These are phyloP conservation scores for Ibycter americanus DNA, from an alignment of 2,797 vertebrate species.

Conservation along the genomic window DNA sequence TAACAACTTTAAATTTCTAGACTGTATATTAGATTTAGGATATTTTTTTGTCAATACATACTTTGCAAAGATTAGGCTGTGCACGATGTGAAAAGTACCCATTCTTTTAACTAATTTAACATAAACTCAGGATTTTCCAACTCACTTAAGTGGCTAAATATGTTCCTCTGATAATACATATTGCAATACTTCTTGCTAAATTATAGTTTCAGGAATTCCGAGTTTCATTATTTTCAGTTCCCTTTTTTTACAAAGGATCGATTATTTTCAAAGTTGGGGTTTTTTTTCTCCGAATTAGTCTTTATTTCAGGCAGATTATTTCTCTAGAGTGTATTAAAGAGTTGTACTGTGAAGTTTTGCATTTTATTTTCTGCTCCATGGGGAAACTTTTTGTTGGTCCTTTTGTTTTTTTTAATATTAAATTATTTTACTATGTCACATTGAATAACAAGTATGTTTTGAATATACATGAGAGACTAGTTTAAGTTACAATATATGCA, in stretches of 20 bases:
- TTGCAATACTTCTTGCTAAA: neutral
- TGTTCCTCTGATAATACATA: neutral
- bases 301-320: neutral
- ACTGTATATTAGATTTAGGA: neutral
- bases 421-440: neutral
- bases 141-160: neutral
- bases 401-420: neutral
- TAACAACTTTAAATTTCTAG: neutral
- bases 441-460: neutral
- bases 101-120: neutral
- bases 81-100: neutral
- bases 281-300: neutral
- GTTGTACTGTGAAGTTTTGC: neutral
- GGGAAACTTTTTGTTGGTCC: neutral
- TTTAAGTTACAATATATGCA: neutral
- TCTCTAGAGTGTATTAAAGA: neutral
- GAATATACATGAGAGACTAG: neutral
- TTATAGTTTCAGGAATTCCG: neutral
- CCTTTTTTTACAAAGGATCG: neutral
- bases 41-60: neutral
- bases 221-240: neutral
- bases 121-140: neutral
- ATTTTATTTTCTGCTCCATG: neutral
- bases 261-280: neutral
- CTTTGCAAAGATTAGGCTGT: neutral